phyloP scores from a whole-genome alignment of 1,140 invertebrate species.

The Acarapis woodi region DNA sequence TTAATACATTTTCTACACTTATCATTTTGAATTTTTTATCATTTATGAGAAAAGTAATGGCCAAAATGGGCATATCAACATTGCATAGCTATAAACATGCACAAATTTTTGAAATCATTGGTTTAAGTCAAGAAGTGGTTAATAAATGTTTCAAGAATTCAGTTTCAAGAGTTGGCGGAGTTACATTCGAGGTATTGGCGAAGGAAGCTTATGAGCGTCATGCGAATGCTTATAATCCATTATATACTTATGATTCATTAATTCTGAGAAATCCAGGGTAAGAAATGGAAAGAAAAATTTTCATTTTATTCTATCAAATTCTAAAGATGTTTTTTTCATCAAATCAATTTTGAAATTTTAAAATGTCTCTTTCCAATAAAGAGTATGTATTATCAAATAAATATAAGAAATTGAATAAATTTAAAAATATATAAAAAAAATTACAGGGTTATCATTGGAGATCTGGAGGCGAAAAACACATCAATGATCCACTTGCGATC shows the following conservation, averaged over 20 bases:
- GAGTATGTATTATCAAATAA: too few species aligned
- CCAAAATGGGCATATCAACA: slow-evolving; percentile 98
- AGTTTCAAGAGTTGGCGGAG: slow-evolving; percentile 73
- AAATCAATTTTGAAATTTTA: too few species aligned
- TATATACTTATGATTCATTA: slow-evolving; percentile 29
- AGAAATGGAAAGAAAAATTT: too few species aligned
- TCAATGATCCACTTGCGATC: slow-evolving; percentile 81
- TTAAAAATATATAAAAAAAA: too few species aligned
- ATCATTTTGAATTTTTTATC: too few species aligned
- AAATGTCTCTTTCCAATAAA: too few species aligned
- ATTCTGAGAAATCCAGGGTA: slow-evolving; percentile 73
- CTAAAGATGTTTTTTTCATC: too few species aligned
- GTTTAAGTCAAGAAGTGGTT: slow-evolving; percentile 63
- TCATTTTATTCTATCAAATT: too few species aligned
- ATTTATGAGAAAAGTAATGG: slow-evolving; percentile 79
- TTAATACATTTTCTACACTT: background rate
- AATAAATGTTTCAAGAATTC: slow-evolving; percentile 87
- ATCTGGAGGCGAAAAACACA: slow-evolving; percentile 83
- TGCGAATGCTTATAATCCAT: slow-evolving; percentile 37
- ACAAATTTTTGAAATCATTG: slow-evolving; percentile 97
- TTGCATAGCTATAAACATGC: slow-evolving; percentile 97
- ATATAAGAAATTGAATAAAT: too few species aligned
- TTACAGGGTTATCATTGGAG: slow-evolving; percentile 94
- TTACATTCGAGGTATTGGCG: slow-evolving; percentile 59
- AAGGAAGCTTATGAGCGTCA: slow-evolving; percentile 60